Percentiles rank a stretch among this genome's conserved stretches.
Evolutionary conservation across 2,113 vertebrate species (phyloP).

Genomic region (Cairina moschata): DNA sequence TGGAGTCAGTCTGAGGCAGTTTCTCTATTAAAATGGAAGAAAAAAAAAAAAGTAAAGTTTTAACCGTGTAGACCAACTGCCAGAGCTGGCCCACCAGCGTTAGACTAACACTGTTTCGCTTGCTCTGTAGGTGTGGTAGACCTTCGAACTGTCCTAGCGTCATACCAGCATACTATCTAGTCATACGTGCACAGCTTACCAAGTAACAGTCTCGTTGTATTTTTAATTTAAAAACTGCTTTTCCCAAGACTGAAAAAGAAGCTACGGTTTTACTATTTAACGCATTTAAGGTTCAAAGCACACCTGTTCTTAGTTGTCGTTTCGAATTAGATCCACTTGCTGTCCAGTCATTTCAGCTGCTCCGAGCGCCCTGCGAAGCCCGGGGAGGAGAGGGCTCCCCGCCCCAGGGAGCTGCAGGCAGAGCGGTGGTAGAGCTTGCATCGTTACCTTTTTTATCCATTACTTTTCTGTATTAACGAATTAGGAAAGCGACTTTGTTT

Average conservation of each 20-base stretch:
- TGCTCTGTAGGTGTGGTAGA: conserved; percentile 82
- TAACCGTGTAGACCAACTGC: conserved; percentile 70
- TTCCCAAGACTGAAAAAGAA: conserved; percentile 77
- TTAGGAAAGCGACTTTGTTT: conserved; percentile 84
- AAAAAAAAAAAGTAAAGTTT: conserved; percentile 52
- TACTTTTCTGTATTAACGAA: conserved; percentile 80
- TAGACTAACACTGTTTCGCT: conserved; percentile 73
- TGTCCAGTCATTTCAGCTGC: conserved; percentile 86
- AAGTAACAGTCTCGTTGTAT: conserved; percentile 71
- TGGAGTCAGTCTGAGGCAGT: conserved; percentile 87
- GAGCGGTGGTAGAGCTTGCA: conserved; percentile 6
- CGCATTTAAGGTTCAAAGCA: conserved; percentile 88
- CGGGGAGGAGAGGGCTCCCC: neutral
- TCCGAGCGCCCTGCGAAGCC: conserved; percentile 41
- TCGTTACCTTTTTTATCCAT: conserved; percentile 73
- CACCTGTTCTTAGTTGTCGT: conserved; percentile 78
- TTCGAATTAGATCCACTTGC: conserved; percentile 81
- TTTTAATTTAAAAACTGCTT: conserved; percentile 76
- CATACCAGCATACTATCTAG: conserved; percentile 89
- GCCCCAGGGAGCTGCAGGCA: neutral
- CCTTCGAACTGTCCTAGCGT: conserved; percentile 84
- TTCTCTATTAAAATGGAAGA: conserved; percentile 78
- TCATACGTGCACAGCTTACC: conserved; percentile 80
- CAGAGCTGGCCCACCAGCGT: conserved; percentile 72
- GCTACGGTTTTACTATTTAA: conserved; percentile 79